Conservation (phyloP, 2,888 invertebrate genomes). For the Nemapogon koenigi region DNA sequence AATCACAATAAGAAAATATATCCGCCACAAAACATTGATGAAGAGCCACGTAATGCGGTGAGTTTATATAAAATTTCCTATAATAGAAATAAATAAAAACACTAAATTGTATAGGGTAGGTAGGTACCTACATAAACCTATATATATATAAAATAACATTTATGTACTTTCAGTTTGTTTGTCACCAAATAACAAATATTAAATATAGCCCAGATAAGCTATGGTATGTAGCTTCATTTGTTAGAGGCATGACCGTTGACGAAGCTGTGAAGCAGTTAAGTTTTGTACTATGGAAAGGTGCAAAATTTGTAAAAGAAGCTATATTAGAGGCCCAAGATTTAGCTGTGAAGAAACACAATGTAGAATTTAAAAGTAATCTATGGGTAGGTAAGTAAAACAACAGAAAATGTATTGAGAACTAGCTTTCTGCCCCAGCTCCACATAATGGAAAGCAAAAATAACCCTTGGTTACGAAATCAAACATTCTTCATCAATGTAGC, state of each 20-base stretch:
- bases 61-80: conserved; percentile 30
- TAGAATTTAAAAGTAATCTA: conserved; percentile 92
- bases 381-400: conserved; percentile 79
- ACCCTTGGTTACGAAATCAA: too few relatives aligned
- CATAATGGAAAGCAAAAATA: too few relatives aligned
- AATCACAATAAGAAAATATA: conserved; percentile 76
- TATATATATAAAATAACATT: conserved; percentile 5
- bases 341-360: conserved; percentile 88
- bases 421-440: too few relatives aligned
- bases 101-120: neutral
- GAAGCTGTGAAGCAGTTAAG: conserved; percentile 92
- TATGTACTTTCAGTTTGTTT: conserved; percentile 75
- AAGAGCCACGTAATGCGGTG: conserved; percentile 85
- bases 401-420: too few relatives aligned
- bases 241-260: conserved; percentile 92
- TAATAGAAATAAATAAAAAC: too few relatives aligned
- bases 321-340: conserved; percentile 88
- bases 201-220: conserved; percentile 92
- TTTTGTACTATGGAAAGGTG: conserved; percentile 83
- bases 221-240: conserved; percentile 89
- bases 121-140: neutral
- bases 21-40: conserved; percentile 77
- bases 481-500: too few relatives aligned
- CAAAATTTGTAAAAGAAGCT: conserved; percentile 73
- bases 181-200: conserved; percentile 82